Base-by-base conservation (phyloP, 2,797 vertebrate genomes). In the Bradypus variegatus region DNA sequence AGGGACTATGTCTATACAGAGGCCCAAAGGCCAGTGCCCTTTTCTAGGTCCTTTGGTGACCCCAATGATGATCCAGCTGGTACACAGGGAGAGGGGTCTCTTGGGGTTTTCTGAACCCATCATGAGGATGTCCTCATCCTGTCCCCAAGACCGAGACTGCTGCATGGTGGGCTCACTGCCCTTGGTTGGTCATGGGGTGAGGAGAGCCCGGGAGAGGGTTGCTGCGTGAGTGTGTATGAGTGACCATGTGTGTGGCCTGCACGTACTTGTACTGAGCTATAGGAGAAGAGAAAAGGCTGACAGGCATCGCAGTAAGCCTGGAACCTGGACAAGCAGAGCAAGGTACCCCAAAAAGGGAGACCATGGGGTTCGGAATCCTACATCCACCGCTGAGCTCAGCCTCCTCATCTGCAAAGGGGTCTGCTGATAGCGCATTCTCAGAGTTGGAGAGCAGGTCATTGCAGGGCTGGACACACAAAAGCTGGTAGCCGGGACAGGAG, bases 181-280 rank as follows among this genome's bases (percentile, higher is more conserved):
- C 21, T 81, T 6, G 62, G 21, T 18, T 36, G 16, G 10, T 64
- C 23, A 2, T 1, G 0, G 0, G 13, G 76, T 29, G 58, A 29
- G 12, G 8, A n/a, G 6, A 10, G 21, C 9, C n/a, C n/a, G 1
- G 31, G 25, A 36, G 38, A n/a, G 76, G 14, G 3, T 21, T 45
- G 13, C 13, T 33, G 27, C 16, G 50, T 75, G 14, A 15, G 9
- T 33, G 3, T 8, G 14, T 3, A 3, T 78, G n/a, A 18, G 21
- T 13, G 16, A 8, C 6, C 3, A 23, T 16, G 1, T 7, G 1
- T 3, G 2, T 3, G 3, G 5, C 27, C 15, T 31, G 11, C 0
- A 9, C 9, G 0, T 58, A 36, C 2, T 36, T 48, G 31, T 67
- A 79, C 64, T 72, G 88, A 53, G 64, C 58, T 58, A 2, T 1